Evolutionary conservation across 2,113 vertebrate species (phyloP).

Genomic region (Eulacestoma nigropectus): DNA sequence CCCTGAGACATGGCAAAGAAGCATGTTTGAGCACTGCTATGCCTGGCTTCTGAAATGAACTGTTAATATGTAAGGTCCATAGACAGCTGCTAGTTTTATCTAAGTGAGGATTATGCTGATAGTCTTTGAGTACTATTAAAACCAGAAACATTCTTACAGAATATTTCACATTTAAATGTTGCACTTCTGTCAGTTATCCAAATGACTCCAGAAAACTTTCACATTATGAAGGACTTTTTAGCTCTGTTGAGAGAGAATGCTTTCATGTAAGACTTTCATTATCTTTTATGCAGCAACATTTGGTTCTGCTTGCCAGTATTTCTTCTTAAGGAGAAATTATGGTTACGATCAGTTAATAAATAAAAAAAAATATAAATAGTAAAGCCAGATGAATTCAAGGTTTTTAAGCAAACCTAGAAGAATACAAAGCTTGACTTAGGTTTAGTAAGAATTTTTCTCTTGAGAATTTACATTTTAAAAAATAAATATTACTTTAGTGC

Average conservation of each 20-base stretch:
- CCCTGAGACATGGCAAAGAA: neutral
- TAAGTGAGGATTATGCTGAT: neutral
- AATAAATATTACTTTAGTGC: neutral
- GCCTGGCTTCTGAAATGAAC: neutral
- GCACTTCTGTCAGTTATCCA: neutral
- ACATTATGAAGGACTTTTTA: neutral
- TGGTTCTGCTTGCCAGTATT: neutral
- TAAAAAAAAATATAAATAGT: neutral
- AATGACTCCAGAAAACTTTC: neutral
- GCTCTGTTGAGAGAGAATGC: neutral
- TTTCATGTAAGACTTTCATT: neutral
- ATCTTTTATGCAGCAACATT: neutral
- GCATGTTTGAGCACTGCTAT: neutral
- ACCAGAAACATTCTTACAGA: neutral
- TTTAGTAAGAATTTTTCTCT: neutral
- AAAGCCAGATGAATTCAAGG: neutral
- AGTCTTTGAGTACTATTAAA: neutral
- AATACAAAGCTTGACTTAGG: neutral
- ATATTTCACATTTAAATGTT: neutral
- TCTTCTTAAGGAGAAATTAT: neutral
- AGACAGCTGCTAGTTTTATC: neutral
- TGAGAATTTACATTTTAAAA: too few relatives aligned
- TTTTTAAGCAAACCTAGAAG: neutral
- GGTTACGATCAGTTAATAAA: rapidly evolving
- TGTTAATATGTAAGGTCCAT: neutral